Evolutionary conservation across 2,888 invertebrate species (phyloP).

Genomic region (Parnassius smintheus): DNA sequence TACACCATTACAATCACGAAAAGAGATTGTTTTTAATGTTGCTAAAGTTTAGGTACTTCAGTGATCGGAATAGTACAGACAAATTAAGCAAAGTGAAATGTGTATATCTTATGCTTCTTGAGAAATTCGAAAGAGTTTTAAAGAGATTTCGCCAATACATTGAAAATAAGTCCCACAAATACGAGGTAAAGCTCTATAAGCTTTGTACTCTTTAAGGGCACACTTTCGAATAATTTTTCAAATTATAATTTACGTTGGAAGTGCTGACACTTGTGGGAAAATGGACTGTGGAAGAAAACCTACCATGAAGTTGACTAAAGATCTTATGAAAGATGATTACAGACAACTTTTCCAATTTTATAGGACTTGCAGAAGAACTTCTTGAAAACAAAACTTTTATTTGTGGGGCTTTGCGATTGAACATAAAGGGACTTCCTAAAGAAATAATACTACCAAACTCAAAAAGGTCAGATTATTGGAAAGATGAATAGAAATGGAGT

Average conservation of each 20-base stretch:
- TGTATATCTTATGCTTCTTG: not conserved
- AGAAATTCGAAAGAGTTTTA: not conserved
- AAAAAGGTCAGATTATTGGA: not conserved
- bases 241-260: slow-evolving; percentile 23
- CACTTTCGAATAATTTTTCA: slow-evolving; percentile 3
- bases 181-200: slow-evolving; percentile 27
- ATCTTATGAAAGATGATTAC: not conserved
- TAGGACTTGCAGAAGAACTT: slow-evolving; percentile 1
- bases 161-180: slow-evolving; percentile 31
- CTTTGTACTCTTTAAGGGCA: slow-evolving; percentile 28
- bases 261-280: slow-evolving; percentile 17
- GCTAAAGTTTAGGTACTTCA: slow-evolving; percentile 29
- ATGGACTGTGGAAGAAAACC: slow-evolving; percentile 3
- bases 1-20: slow-evolving; percentile 27
- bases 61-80: slow-evolving; percentile 13
- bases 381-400: not conserved
- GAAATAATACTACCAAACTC: not conserved
- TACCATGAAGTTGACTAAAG: not conserved
- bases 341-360: slow-evolving; percentile 5
- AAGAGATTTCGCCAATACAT: slow-evolving; percentile 43
- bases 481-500: not conserved
- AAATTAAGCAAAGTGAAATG: not conserved
- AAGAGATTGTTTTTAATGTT: not conserved
- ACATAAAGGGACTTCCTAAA: not conserved
- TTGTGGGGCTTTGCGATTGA: not conserved